These are phyloP conservation scores for Autographa gamma DNA, from an alignment of 2,888 invertebrate genomes.

Conservation along the genomic window DNA sequence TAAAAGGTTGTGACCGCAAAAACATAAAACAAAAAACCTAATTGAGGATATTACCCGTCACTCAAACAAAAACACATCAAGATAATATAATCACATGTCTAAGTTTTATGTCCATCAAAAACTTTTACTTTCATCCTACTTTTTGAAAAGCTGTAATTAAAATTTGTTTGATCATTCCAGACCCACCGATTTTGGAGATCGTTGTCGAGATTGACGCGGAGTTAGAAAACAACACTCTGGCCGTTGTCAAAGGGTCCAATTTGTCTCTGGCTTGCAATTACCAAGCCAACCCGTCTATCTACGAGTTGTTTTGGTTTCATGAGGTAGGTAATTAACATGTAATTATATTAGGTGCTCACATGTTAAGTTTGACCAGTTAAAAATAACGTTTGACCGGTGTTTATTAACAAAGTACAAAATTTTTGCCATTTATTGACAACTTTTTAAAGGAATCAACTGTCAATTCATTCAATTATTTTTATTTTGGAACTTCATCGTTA, in stretches of 20 bases:
- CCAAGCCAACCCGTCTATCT: slow-evolving; percentile 78
- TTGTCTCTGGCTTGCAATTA: slow-evolving; percentile 77
- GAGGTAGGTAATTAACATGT: slow-evolving; percentile 77
- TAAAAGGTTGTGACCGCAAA: background rate
- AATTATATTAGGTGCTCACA: no score
- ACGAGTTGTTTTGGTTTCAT: slow-evolving; percentile 80
- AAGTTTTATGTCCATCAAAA: background rate
- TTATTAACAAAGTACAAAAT: no score
- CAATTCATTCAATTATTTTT: no score
- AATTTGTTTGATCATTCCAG: slow-evolving; percentile 62
- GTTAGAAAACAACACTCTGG: slow-evolving; percentile 71
- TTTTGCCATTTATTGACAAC: no score
- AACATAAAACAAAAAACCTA: background rate
- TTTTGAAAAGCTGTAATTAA: background rate
- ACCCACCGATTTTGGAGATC: slow-evolving; percentile 77
- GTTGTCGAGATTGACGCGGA: slow-evolving; percentile 64
- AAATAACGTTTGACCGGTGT: no score
- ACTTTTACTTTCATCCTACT: slow-evolving; percentile 8
- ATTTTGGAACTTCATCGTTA: no score
- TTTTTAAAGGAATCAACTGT: no score
- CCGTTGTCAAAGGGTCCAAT: slow-evolving; percentile 75
- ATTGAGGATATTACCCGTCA: background rate
- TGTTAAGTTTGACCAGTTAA: no score
- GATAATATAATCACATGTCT: background rate
- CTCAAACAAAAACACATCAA: background rate